phyloP scores from a whole-genome alignment of 92 coral and sea anemone species.

The Diadumene lineata region DNA sequence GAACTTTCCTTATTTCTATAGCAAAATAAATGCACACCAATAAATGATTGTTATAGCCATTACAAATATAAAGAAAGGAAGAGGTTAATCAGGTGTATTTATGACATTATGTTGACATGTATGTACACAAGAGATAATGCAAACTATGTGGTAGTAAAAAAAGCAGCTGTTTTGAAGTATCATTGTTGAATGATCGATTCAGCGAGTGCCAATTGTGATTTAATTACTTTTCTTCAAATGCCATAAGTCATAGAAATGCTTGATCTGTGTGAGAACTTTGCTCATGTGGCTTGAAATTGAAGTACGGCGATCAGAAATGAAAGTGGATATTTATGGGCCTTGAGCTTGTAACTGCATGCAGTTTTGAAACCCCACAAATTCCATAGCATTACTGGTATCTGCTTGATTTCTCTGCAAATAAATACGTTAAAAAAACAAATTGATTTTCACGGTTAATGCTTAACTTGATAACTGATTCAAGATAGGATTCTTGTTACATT shows the following conservation, averaged over 20 bases:
- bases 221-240: conserved; percentile 14
- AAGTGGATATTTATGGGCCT: conserved; percentile 14
- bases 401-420: conserved; percentile 36
- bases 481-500: too few species aligned
- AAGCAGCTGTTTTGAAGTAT: not conserved
- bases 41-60: not conserved
- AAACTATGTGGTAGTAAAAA: not conserved
- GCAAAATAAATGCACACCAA: not conserved
- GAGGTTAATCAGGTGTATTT: too few species aligned
- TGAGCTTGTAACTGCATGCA: conserved; percentile 14
- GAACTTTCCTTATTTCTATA: not conserved
- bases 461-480: too few species aligned
- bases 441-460: too few species aligned
- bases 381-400: conserved; percentile 29
- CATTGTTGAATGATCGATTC: not conserved
- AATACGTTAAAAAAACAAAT: too few species aligned
- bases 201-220: not conserved
- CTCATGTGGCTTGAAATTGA: conserved; percentile 26
- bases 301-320: conserved; percentile 34
- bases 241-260: conserved; percentile 16
- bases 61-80: not conserved
- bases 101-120: too few species aligned
- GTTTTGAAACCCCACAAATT: conserved; percentile 21
- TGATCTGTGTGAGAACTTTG: not conserved
- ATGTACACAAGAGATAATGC: too few species aligned